phyloP scores from a whole-genome alignment of 2,797 vertebrate species.

The Muscicapa comitata region DNA sequence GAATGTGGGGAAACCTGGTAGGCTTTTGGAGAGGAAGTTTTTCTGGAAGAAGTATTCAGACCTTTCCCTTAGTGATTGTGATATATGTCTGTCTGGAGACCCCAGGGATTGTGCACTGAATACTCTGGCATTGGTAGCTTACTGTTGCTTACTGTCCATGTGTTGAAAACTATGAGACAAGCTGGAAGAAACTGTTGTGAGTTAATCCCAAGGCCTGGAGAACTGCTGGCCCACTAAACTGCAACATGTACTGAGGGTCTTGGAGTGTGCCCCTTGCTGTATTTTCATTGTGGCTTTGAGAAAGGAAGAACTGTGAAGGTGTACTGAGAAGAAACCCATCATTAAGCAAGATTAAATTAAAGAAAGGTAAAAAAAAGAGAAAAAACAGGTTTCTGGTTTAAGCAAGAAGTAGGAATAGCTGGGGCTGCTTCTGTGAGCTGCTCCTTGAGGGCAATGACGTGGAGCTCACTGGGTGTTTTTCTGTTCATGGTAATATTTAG shows the following conservation, averaged over 20 bases:
- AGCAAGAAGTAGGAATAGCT: not conserved
- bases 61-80: not conserved
- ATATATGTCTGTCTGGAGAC: not conserved
- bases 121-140: not conserved
- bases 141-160: not conserved
- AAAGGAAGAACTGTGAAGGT: not conserved
- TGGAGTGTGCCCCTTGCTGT: not conserved
- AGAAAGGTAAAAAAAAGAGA: rapidly evolving
- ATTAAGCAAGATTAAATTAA: not conserved
- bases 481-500: not conserved
- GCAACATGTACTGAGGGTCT: not conserved
- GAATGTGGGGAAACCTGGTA: not conserved
- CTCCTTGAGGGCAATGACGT: not conserved
- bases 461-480: not conserved
- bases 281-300: not conserved
- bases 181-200: not conserved
- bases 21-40: not conserved
- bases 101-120: not conserved
- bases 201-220: not conserved
- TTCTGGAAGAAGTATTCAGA: not conserved
- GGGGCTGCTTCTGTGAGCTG: not conserved
- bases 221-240: not conserved
- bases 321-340: not conserved
- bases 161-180: not conserved
- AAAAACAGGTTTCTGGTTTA: not conserved